Evolutionary conservation across 2,888 invertebrate species (phyloP).

Genomic region (Latrodectus elegans): DNA sequence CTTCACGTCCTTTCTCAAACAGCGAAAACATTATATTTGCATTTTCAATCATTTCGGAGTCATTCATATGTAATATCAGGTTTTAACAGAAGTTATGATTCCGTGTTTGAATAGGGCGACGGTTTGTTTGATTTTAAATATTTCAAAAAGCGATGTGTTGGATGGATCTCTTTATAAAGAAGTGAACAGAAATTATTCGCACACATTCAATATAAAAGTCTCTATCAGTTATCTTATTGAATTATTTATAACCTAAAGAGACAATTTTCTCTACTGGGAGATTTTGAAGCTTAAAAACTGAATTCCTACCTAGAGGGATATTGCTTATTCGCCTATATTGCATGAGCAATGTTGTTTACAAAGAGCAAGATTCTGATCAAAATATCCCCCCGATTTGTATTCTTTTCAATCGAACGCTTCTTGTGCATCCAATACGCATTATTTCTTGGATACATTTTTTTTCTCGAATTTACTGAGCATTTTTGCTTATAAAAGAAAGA

Average conservation of each 20-base stretch:
- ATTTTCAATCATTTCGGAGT: constrained; percentile 7
- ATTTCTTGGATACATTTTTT: constrained; percentile 35
- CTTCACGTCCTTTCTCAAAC: neutral
- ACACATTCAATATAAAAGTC: constrained; percentile 34
- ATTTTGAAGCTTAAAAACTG: constrained; percentile 26
- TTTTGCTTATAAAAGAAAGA: constrained; percentile 26
- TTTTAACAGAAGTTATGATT: constrained; percentile 36
- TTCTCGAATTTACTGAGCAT: constrained; percentile 40
- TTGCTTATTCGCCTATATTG: constrained; percentile 34
- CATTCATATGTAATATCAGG: constrained; percentile 4
- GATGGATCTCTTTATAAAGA: neutral
- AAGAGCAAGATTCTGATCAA: constrained; percentile 50
- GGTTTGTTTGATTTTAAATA: constrained; percentile 29
- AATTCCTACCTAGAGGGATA: constrained; percentile 35
- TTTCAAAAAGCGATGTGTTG: constrained; percentile 23
- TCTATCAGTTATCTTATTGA: constrained; percentile 52
- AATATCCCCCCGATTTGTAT: constrained; percentile 36
- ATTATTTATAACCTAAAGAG: constrained; percentile 54
- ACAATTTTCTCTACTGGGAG: constrained; percentile 43
- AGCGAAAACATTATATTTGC: constrained; percentile 8
- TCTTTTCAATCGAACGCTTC: constrained; percentile 40
- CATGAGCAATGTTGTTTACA: constrained; percentile 33
- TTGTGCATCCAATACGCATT: constrained; percentile 47
- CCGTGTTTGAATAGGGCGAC: constrained; percentile 19
- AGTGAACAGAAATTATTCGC: constrained; percentile 38